Evolutionary conservation across 2,888 invertebrate species (phyloP).

Genomic region (Hypolimnas misippus): DNA sequence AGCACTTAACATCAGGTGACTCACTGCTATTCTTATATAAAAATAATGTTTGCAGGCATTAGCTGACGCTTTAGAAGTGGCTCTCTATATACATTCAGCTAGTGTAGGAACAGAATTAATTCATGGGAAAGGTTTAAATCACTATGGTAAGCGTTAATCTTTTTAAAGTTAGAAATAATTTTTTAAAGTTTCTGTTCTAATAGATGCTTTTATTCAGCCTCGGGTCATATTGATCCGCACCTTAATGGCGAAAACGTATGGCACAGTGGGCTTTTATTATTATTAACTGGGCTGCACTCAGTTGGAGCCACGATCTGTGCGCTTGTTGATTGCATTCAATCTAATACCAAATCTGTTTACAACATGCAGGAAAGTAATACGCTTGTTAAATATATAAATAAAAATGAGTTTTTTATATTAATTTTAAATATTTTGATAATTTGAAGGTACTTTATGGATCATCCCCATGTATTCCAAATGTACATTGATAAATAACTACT

Average conservation of each 20-base stretch:
- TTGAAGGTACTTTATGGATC: slow-evolving; percentile 72
- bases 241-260: slow-evolving; percentile 69
- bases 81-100: slow-evolving; percentile 70
- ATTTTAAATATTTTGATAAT: too few species aligned
- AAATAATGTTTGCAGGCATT: slow-evolving; percentile 62
- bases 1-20: too few species aligned
- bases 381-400: background rate
- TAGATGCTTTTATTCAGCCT: slow-evolving; percentile 58
- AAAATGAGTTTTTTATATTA: too few species aligned
- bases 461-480: slow-evolving; percentile 76
- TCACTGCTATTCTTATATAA: too few species aligned
- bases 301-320: slow-evolving; percentile 64
- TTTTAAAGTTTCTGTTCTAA: too few species aligned
- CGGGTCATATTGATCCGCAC: slow-evolving; percentile 69
- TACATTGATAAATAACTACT: slow-evolving; percentile 57
- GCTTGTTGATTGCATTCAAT: slow-evolving; percentile 58
- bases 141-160: slow-evolving; percentile 57
- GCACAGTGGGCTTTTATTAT: slow-evolving; percentile 62
- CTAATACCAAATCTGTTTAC: slow-evolving; percentile 46
- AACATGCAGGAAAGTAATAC: slow-evolving; percentile 61
- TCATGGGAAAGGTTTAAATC: slow-evolving; percentile 73
- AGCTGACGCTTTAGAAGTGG: slow-evolving; percentile 65
- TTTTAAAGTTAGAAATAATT: too few species aligned
- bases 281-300: slow-evolving; percentile 57
- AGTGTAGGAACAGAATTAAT: slow-evolving; percentile 72